A percentile compares a stretch with the other conserved stretches of the same genome.
phyloP scores from a whole-genome alignment of 2,797 vertebrate species.

The Myoxocephalus aenaeus region DNA sequence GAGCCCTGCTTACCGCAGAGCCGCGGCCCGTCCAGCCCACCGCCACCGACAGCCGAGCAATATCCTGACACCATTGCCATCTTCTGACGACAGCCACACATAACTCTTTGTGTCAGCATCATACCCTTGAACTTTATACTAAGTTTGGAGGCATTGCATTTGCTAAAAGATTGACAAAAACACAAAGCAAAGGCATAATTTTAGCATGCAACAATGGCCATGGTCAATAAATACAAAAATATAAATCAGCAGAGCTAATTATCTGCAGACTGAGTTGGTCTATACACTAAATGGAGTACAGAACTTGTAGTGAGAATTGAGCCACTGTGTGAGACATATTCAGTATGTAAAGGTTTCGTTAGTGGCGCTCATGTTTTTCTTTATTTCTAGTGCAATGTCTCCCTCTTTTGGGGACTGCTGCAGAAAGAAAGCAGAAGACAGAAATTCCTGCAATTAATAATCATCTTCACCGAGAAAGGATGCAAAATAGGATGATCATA shows the following conservation, averaged over 20 bases:
- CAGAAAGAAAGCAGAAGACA: background rate
- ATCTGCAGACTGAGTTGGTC: conserved; percentile 7
- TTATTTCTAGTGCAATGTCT: conserved; percentile 73
- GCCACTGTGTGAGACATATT: background rate
- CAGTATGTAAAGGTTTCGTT: conserved; percentile 2
- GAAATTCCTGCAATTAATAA: background rate
- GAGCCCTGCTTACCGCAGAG: conserved; percentile 69
- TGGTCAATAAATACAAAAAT: background rate
- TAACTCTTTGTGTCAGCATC: conserved; percentile 37
- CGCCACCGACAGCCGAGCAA: conserved; percentile 60
- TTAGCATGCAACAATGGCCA: background rate
- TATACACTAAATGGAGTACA: background rate
- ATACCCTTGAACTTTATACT: background rate
- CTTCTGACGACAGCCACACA: conserved; percentile 66
- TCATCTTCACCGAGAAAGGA: background rate
- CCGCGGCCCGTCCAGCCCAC: conserved; percentile 65
- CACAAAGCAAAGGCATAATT: conserved; percentile 5
- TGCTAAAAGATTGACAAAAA: conserved; percentile 30
- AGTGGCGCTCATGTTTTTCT: background rate
- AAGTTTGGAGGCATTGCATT: conserved; percentile 13
- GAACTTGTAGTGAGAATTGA: conserved; percentile 17
- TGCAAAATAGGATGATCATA: background rate
- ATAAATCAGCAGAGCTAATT: background rate
- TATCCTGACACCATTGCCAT: conserved; percentile 72
- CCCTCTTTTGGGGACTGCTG: conserved; percentile 71